Conservation (phyloP, 2,888 invertebrate species). For the Drosophila hamatofila region DNA sequence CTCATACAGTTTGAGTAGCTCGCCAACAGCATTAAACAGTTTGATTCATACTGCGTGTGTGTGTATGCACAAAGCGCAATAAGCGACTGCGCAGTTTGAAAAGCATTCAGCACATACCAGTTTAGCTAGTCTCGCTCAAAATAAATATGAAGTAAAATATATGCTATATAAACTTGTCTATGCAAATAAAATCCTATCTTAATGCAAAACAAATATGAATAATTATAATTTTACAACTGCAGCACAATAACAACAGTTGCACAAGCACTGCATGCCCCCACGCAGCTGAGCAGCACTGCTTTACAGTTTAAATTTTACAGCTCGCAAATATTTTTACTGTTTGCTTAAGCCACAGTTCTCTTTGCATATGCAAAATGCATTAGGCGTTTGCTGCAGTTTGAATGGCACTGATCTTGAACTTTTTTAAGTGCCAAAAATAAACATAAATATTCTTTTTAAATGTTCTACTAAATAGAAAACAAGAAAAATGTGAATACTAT, state of each 20-base stretch:
- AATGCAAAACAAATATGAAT: not conserved
- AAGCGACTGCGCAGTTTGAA: conserved; percentile 27
- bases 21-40: not conserved
- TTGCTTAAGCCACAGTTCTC: conserved; percentile 4
- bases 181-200: not conserved
- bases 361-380: not conserved
- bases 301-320: not conserved
- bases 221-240: not conserved
- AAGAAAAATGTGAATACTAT: conserved; percentile 20
- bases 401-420: not conserved
- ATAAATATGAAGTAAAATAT: not conserved
- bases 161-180: not conserved
- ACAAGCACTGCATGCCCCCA: not conserved
- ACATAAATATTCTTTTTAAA: not conserved
- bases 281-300: not conserved
- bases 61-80: conserved; percentile 4
- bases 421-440: not conserved
- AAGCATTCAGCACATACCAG: conserved; percentile 24
- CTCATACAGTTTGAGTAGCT: conserved; percentile 4
- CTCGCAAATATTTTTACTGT: not conserved
- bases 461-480: not conserved
- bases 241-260: conserved; percentile 8
- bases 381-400: not conserved
- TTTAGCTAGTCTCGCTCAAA: not conserved
- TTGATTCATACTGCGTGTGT: conserved; percentile 1